phyloP scores from a whole-genome alignment of 2,797 vertebrate species.

The Gallinago stenura region DNA sequence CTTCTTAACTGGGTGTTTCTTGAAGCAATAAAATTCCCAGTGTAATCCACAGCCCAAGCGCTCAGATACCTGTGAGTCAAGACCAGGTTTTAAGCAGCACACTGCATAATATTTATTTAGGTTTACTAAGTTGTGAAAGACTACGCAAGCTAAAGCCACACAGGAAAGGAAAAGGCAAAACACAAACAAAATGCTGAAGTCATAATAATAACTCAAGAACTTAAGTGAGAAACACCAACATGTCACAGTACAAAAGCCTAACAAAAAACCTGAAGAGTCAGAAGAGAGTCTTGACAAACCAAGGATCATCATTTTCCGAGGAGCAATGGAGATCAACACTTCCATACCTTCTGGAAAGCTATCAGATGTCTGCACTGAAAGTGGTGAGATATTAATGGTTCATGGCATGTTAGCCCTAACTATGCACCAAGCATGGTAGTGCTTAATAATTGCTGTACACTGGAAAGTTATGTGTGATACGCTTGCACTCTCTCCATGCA shows the following conservation, averaged over 20 bases:
- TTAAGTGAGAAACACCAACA: background rate
- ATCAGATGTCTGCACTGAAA: background rate
- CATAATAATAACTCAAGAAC: background rate
- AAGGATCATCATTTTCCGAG: background rate
- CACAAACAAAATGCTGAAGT: background rate
- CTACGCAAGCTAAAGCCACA: background rate
- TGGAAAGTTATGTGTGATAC: background rate
- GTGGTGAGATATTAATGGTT: background rate
- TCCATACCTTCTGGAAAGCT: background rate
- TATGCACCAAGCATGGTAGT: rapidly evolving
- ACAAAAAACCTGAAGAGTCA: background rate
- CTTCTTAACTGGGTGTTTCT: background rate
- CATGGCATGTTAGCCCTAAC: background rate
- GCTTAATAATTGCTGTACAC: background rate
- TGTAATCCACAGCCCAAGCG: background rate
- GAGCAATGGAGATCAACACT: background rate
- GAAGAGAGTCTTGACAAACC: background rate
- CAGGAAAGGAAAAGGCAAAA: background rate
- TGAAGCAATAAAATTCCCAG: background rate
- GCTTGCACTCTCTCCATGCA: background rate
- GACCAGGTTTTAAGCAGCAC: background rate
- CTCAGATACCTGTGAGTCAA: background rate
- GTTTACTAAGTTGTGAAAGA: background rate
- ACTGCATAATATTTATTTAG: background rate
- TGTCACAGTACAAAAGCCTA: background rate